phyloP scores from a whole-genome alignment of 92 coral and sea anemone genomes.

The Ricordea florida region DNA sequence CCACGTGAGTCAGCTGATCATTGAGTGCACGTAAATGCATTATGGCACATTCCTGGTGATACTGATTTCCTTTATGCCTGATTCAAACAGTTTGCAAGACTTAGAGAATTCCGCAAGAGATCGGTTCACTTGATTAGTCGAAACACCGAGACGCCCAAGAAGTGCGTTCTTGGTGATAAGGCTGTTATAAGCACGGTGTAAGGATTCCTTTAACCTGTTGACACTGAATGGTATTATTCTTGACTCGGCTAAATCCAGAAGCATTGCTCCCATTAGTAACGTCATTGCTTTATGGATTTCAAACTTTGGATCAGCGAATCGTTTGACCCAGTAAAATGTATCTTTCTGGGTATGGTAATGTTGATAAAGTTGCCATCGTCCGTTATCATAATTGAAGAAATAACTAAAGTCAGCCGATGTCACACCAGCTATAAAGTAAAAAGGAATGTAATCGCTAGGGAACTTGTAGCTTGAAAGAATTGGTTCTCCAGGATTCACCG shows the following conservation, averaged over 20 bases:
- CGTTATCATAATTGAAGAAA: slow-evolving; percentile 32
- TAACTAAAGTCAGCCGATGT: slow-evolving; percentile 77
- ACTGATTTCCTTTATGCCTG: too few species aligned
- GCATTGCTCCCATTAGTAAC: slow-evolving; percentile 49
- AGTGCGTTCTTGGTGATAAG: too few species aligned
- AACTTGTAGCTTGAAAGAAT: slow-evolving; percentile 6
- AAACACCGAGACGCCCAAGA: slow-evolving; percentile 24
- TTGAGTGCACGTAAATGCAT: too few species aligned
- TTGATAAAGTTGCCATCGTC: slow-evolving; percentile 40
- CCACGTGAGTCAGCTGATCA: too few species aligned
- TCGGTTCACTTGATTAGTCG: slow-evolving; percentile 5
- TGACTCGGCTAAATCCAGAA: slow-evolving; percentile 58
- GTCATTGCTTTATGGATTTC: slow-evolving; percentile 59
- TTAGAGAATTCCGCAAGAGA: slow-evolving; percentile 30
- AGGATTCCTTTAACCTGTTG: slow-evolving; percentile 28
- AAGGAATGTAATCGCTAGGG: slow-evolving; percentile 69
- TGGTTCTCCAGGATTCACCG: slow-evolving; percentile 26
- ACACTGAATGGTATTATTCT: slow-evolving; percentile 59
- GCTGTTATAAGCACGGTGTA: slow-evolving; percentile 3
- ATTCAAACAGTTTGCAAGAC: too few species aligned
- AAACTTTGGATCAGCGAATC: slow-evolving; percentile 72
- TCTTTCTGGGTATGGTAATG: slow-evolving; percentile 77
- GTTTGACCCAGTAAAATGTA: slow-evolving; percentile 70
- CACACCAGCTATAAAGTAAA: slow-evolving; percentile 47
- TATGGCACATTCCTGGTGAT: too few species aligned